Base-by-base conservation (phyloP, 2,888 invertebrate species). In the Boloria selene region DNA sequence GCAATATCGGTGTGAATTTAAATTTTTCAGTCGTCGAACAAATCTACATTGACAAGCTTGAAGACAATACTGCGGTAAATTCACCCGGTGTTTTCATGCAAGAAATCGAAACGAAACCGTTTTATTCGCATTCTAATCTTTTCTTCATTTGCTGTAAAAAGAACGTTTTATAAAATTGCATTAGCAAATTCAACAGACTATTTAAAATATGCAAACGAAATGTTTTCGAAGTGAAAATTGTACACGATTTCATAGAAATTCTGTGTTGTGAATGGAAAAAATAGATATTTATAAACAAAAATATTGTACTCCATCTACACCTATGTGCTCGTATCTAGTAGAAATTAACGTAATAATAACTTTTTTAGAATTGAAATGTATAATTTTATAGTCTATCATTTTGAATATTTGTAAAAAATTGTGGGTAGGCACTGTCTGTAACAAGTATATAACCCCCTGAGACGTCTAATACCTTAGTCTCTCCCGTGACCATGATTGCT, bases 21-120 rank as follows among this genome's bases (percentile, higher is more conserved):
- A 80, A 79, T 78, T 79, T 79, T 80, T 78, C 77, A 76, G 73
- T 67, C 73, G 67, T 67, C 74, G 74, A 74, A 72, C 78, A 77
- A 79, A 79, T 77, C 78, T 73, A 74, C 75, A 77, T 76, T 73
- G 79, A 76, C 62, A 65, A 67, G 65, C 58, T 54, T 58, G 64
- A 64, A 64, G 56, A 65, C 63, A 52, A 50, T 70, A 63, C 51
- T 22, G 47, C 63, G 61, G 49, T 64, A 65, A 14, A 50, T 53
- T 42, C 26, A 56, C 53, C 64, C 47, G 61, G 54, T 65, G 67
- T 61, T 65, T 68, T 45, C 70, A 68, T 68, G 65, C 68, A 68
- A 70, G 63, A 70, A 70, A 70, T 70, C 56, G 68, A 68, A 60
- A 66, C 50, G 65, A 61, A 38, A 38, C 31, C 10, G 31, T 38